Percentiles rank a stretch among this genome's conserved stretches.
These are phyloP conservation scores for Poicephalus gulielmi DNA, from an alignment of 2,113 vertebrate genomes.

Conservation along the genomic window DNA sequence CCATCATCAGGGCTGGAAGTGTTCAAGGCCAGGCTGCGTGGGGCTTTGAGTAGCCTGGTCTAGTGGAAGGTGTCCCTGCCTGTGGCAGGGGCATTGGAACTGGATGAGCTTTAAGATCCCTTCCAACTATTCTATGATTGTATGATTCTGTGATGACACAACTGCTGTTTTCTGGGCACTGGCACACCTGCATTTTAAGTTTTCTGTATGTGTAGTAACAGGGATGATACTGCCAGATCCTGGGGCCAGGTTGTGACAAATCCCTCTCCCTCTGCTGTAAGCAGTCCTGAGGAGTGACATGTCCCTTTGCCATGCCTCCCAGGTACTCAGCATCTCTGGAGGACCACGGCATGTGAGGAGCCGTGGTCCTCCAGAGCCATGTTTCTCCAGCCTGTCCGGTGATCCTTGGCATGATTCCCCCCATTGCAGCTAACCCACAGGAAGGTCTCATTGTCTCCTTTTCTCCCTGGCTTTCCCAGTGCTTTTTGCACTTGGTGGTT, in stretches of 20 bases:
- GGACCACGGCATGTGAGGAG: neutral
- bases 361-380: no score
- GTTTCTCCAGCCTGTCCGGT: neutral
- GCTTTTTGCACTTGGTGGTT: neutral
- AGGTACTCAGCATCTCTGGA: neutral
- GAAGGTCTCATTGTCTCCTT: neutral
- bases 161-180: neutral
- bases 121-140: neutral
- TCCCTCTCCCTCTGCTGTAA: rapidly evolving
- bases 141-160: neutral
- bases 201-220: neutral
- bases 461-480: neutral
- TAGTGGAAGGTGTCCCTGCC: neutral
- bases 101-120: neutral
- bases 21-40: neutral
- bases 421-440: neutral
- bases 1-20: neutral
- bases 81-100: neutral
- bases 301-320: neutral
- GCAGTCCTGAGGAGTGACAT: neutral
- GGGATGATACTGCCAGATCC: neutral
- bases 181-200: neutral
- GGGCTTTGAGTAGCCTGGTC: neutral
- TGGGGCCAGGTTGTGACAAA: neutral
- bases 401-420: neutral